A percentile compares a stretch with the other conserved stretches of the same genome.
Evolutionary conservation across 2,797 vertebrate species (phyloP).

Genomic region (Chiroxiphia lanceolata): DNA sequence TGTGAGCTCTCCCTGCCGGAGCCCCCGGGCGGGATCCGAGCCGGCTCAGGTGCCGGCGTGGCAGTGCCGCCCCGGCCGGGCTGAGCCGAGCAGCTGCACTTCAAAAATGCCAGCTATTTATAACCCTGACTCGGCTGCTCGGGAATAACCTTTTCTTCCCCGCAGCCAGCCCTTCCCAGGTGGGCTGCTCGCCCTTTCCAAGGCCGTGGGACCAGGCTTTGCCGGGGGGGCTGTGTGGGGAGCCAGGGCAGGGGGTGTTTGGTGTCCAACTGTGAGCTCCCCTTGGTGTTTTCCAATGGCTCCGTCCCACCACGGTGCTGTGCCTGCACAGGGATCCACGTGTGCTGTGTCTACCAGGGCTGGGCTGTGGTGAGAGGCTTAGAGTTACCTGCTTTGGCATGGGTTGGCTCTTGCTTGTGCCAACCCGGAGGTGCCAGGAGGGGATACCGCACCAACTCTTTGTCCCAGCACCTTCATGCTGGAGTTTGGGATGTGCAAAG

Average conservation of each 20-base stretch:
- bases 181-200: background rate
- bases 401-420: background rate
- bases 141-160: conserved; percentile 7
- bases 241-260: accelerated
- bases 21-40: background rate
- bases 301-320: accelerated
- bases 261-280: background rate
- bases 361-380: background rate
- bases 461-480: background rate
- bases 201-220: accelerated
- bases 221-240: accelerated
- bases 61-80: background rate
- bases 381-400: accelerated
- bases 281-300: background rate
- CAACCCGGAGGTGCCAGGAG: accelerated
- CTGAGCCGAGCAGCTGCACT: conserved; percentile 46
- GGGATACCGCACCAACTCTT: background rate
- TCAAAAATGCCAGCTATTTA: conserved; percentile 55
- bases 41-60: conserved; percentile 39
- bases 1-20: background rate
- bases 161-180: background rate
- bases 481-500: background rate
- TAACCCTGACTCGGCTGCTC: conserved; percentile 9
- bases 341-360: background rate
- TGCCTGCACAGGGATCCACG: accelerated